Base-by-base conservation (phyloP, 2,113 vertebrate genomes). In the Nothobranchius kuhntae region DNA sequence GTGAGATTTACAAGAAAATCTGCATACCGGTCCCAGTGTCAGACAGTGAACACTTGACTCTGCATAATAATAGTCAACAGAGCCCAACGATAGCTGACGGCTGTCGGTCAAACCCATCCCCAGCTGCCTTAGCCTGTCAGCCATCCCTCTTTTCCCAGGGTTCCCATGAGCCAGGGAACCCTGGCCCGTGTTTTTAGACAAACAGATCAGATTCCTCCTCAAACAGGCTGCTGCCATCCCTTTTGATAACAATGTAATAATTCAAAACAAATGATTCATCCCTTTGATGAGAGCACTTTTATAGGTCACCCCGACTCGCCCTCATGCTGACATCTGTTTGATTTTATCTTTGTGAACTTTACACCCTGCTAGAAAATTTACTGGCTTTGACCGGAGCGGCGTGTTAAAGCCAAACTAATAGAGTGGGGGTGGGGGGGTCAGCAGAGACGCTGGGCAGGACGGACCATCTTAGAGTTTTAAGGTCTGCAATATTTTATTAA, bases 261-360 rank as follows among this genome's bases (percentile, higher is more conserved):
- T 96, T 98, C 96, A 98, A 99, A 98, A 98, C 97, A 98, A 99
- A 98, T 97, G 95, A 98, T 96, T 95, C 93, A 77, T 86, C 91
- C 94, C 96, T 98, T 98, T 98, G 97, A 98, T 98, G 97, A 95
- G 95, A 96, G 95, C 93, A 93, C 95, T 96, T 98, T 97, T 96
- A 96, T 95, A 95, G 96, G 95, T 97, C 95, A 96, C 88, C 90
- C 92, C 95, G 94, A 96, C 89, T 89, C 95, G 93, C 94, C 95
- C 96, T 94, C 95, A 94, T 91, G 89, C 95, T 92, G 95, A 98
- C 97, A 98, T 99, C 97, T 99, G 97, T 97, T 99, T 96, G 96
- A 99, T 98, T 98, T 99, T 97, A 99, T 98, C 96, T 96, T 94
- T 93, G 95, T 98, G 96, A 98, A 98, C 96, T 98, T 98, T 98